Evolutionary conservation across 2,113 vertebrate species (phyloP), one percentile per base, ranked within the genome.

Genomic region (Lepus americanus): DNA sequence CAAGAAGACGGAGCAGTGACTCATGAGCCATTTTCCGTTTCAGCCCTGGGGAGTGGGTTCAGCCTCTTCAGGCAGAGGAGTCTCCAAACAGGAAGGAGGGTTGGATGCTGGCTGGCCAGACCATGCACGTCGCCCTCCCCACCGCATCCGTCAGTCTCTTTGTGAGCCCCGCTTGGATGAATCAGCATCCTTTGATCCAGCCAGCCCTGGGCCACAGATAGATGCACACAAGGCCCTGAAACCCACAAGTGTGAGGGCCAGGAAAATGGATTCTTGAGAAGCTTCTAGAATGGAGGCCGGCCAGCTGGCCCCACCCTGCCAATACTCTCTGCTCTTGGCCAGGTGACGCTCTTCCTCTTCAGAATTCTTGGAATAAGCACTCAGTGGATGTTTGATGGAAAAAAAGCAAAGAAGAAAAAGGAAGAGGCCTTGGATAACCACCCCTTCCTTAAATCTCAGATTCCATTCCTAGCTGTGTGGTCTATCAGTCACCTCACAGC

Each of bases 301-400:
- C 77, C 77, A 69, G 61, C 85, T 89, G 69, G 67, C 12, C 25
- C 59, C 23, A n/a, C n/a, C 72, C 49, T 49, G 72, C 66, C 64
- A 69, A 55, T 63, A 51, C 12, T 69, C 76, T 96, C 79, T 59
- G 67, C 67, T 66, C 27, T 64, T 53, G 29, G 36, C 64, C 84
- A 44, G 63, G 39, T 59, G 74, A 87, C 25, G 53, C n/a, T 81
- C 96, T 87, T 82, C 84, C 77, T 90, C 90, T 84, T 96, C 77
- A 87, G 25, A 82, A 74, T 94, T 70, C 92, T 76, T 92, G 94
- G 61, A 90, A 87, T 36, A 85, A 67, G 44, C 25, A 80, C 31
- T 53, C 4, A 29, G 22, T 74, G 12, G 63, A 61, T 92, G 36
- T 80, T 74, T 85, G 63, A 33, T 73, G 33, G 20, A 6, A 84